Conservation (phyloP, 2,113 vertebrate genomes). For the Sylvia atricapilla region DNA sequence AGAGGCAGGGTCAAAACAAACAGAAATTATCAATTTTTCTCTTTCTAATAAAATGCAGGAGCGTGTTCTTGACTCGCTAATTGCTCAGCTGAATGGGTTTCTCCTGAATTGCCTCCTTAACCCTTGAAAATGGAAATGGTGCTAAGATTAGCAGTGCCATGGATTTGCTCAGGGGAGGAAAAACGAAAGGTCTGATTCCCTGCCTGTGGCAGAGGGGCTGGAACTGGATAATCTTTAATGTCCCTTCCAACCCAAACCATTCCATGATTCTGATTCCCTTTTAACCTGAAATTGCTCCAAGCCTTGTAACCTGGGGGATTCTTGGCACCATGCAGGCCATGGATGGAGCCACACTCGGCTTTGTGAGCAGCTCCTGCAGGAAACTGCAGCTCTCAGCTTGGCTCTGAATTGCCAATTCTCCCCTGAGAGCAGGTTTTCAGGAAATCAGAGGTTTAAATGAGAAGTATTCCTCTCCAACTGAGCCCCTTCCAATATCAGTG, state of each 20-base stretch:
- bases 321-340: background rate
- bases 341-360: background rate
- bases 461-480: background rate
- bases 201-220: background rate
- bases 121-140: background rate
- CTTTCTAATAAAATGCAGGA: background rate
- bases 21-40: constrained; percentile 24
- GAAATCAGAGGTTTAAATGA: background rate
- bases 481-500: background rate
- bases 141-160: background rate
- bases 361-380: background rate
- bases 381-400: background rate
- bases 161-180: background rate
- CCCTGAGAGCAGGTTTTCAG: background rate
- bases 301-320: background rate
- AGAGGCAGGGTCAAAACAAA: constrained; percentile 27
- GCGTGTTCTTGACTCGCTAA: background rate
- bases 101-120: background rate
- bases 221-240: background rate
- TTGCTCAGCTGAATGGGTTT: background rate
- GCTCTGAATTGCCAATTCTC: background rate
- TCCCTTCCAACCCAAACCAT: background rate
- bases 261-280: background rate
- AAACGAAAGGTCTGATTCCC: background rate
- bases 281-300: background rate